Evolutionary conservation across 2,888 invertebrate genomes (phyloP).

Genomic region (Acrobasis consociella): DNA sequence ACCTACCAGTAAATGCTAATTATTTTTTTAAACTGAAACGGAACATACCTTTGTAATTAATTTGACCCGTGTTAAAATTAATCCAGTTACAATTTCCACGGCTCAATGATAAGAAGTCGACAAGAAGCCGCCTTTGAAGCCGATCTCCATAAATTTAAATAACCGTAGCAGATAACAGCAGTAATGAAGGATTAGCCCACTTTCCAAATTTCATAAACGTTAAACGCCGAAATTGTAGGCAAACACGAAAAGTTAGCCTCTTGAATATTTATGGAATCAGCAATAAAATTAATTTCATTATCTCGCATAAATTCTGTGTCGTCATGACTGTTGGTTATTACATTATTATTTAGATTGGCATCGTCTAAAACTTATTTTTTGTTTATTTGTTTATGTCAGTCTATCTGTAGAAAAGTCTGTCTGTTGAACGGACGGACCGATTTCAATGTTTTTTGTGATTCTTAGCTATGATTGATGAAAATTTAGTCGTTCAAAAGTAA

Average conservation of each 20-base stretch:
- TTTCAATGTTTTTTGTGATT: too few relatives aligned
- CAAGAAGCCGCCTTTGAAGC: constrained; percentile 13
- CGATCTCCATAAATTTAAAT: constrained; percentile 54
- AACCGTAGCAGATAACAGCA: constrained; percentile 31
- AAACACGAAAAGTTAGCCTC: constrained; percentile 54
- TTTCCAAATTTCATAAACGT: constrained; percentile 39
- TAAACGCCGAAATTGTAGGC: constrained; percentile 38
- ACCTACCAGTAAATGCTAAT: too few relatives aligned
- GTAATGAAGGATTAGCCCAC: constrained; percentile 39
- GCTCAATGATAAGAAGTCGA: constrained; percentile 7
- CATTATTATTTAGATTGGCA: constrained; percentile 29
- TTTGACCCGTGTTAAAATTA: not conserved
- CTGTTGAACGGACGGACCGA: too few relatives aligned
- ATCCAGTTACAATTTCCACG: not conserved
- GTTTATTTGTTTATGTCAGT: too few relatives aligned
- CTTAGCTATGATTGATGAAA: too few relatives aligned
- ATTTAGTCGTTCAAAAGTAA: too few relatives aligned
- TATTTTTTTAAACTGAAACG: too few relatives aligned
- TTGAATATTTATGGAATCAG: constrained; percentile 71
- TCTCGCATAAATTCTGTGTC: constrained; percentile 50
- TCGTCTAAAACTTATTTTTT: too few relatives aligned
- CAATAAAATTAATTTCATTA: constrained; percentile 67
- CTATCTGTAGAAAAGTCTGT: too few relatives aligned
- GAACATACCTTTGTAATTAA: too few relatives aligned
- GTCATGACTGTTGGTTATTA: constrained; percentile 54